These are phyloP conservation scores for Synanthedon tipuliformis DNA, from an alignment of 2,888 invertebrate species.

Conservation along the genomic window DNA sequence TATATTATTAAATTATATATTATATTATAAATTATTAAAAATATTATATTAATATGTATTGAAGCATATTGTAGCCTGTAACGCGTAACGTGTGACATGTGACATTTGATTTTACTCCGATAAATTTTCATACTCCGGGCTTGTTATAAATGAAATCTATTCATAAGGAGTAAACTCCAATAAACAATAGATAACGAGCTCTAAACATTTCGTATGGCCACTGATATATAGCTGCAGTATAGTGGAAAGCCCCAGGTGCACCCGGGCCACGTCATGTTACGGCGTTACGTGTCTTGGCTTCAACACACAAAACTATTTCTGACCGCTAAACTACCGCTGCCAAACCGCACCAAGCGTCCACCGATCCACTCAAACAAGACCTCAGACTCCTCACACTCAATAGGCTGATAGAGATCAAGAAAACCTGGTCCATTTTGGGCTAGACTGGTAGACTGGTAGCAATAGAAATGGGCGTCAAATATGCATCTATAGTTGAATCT, in stretches of 20 bases:
- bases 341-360: slow-evolving; percentile 23
- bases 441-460: not conserved
- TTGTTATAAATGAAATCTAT: no score
- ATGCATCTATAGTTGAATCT: not conserved
- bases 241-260: slow-evolving; percentile 10
- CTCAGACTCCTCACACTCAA: not conserved
- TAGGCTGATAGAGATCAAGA: not conserved
- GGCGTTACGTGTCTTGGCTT: slow-evolving; percentile 42
- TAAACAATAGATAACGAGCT: no score
- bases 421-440: not conserved
- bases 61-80: no score
- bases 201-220: not conserved
- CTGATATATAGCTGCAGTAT: slow-evolving; percentile 10
- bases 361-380: slow-evolving; percentile 12
- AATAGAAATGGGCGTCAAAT: not conserved
- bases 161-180: no score
- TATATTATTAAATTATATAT: no score
- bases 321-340: slow-evolving; percentile 43
- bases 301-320: slow-evolving; percentile 43
- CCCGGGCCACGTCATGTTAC: slow-evolving; percentile 7
- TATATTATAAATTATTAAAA: no score
- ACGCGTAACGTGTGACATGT: no score
- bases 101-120: no score
- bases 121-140: no score
- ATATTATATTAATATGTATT: no score